Base-by-base conservation (phyloP, 1,140 invertebrate genomes). In the Apis cerana region DNA sequence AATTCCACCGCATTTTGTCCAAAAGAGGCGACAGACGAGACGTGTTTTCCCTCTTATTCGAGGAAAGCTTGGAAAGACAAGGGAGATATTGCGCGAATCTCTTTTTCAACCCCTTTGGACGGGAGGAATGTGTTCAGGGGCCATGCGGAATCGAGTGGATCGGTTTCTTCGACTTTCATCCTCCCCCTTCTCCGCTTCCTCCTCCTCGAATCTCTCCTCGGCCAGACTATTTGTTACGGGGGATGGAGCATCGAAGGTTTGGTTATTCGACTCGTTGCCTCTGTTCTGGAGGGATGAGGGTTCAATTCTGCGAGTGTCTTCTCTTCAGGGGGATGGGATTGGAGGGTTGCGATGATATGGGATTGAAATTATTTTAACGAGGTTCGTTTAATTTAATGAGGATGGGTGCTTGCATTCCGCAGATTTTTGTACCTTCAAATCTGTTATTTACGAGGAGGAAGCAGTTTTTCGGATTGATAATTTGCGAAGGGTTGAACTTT, bases 81-180 rank as follows among this genome's bases (percentile, higher is more conserved):
- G 27, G 78, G 90, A 88, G 85, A 89, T 89, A 92, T 89, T 86
- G 88, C 84, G 88, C 33, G 33, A 43, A 91, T 88, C 82, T 77
- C 85, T 87, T 86, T 74, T 75, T 74, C 65, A n/a, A 50, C n/a
- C 52, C 79, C 4, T 43, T 43, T 43, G 58, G 4, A 70, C n/a
- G 33, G 9, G 17, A 19, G 0, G 27, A 1, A 11, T 33, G 54
- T 11, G 61, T 43, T 43, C 23, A 17, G 17, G 13, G 43, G 17
- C 12, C 10, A 19, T 5, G 21, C 56, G 62, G 23, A 43, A 67
- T 56, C 52, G 27, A 54, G 52, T 1, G 62, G 70, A 33, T 72
- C 67, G 48, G 21, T 50, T 52, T 27, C 33, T 43, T 43, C 33
- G 33, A 43, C 33, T 43, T 43, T 43, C 33, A 43, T 43, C 33